Evolutionary conservation across 2,797 vertebrate genomes (phyloP).

Genomic region (Liparis tanakae): DNA sequence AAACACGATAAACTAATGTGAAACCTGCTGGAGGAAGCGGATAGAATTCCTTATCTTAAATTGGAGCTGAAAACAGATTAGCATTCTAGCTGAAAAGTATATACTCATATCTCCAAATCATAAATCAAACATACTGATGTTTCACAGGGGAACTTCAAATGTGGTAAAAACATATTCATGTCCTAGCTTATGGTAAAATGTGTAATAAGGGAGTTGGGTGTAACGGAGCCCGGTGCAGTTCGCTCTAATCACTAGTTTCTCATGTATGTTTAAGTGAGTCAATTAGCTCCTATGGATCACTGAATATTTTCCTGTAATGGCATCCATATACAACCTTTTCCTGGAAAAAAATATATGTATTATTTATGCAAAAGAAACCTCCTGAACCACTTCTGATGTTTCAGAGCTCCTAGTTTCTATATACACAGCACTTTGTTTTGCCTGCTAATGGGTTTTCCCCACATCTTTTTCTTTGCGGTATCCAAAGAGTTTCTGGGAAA

Average conservation of each 20-base stretch:
- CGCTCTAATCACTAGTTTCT: constrained; percentile 38
- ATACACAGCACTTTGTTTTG: constrained; percentile 40
- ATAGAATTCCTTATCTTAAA: background rate
- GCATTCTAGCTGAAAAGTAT: background rate
- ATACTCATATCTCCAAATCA: constrained; percentile 22
- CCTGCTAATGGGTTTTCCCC: constrained; percentile 45
- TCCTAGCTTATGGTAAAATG: constrained; percentile 32
- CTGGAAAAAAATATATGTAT: constrained; percentile 21
- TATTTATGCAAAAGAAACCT: constrained; percentile 29
- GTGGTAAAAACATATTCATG: constrained; percentile 24
- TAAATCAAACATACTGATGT: constrained; percentile 22
- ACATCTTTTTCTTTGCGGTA: constrained; percentile 30
- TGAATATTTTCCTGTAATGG: constrained; percentile 39
- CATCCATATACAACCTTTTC: constrained; percentile 30
- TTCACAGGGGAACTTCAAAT: constrained; percentile 24
- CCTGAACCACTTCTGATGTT: constrained; percentile 36
- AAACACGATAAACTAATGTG: background rate
- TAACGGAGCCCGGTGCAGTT: constrained; percentile 26
- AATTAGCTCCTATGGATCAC: constrained; percentile 46
- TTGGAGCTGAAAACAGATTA: constrained; percentile 12
- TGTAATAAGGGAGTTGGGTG: constrained; percentile 21
- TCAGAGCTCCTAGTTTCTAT: constrained; percentile 23
- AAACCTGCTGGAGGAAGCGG: constrained; percentile 8
- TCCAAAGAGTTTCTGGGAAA: constrained; percentile 28
- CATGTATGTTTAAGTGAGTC: constrained; percentile 47